Conservation (phyloP, 2,888 invertebrate species). For the Drosophila austrosaltans region DNA sequence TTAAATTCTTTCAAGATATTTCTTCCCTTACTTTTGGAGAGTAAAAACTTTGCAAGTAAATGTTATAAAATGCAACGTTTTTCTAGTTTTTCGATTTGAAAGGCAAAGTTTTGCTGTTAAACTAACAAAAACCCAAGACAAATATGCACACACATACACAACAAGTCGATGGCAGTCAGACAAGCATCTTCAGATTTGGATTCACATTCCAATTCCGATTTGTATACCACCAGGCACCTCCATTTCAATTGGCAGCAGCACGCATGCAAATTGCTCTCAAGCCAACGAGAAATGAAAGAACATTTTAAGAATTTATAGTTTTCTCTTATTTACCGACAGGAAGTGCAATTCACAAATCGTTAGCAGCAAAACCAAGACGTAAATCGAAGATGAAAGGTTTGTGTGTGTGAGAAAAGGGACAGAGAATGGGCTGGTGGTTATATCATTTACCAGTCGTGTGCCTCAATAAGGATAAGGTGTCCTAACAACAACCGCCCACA, state of each 20-base stretch:
- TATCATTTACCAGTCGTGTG: constrained; percentile 52
- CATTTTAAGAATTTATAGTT: constrained; percentile 78
- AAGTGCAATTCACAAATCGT: constrained; percentile 82
- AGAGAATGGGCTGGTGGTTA: neutral
- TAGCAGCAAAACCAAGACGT: constrained; percentile 56
- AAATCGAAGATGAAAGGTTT: constrained; percentile 54
- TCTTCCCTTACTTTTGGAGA: constrained; percentile 19
- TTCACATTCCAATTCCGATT: constrained; percentile 37
- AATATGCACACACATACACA: constrained; percentile 32
- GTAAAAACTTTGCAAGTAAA: constrained; percentile 24
- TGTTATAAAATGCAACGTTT: constrained; percentile 67
- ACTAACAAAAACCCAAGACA: constrained; percentile 68
- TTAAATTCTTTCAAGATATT: constrained; percentile 73
- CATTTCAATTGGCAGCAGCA: constrained; percentile 38
- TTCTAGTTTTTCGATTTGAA: constrained; percentile 75
- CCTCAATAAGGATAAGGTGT: constrained; percentile 35
- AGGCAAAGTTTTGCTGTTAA: constrained; percentile 81
- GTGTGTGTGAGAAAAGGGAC: neutral
- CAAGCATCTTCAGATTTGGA: constrained; percentile 19
- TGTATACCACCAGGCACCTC: constrained; percentile 32
- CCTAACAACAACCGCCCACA: constrained; percentile 28
- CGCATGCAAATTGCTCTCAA: constrained; percentile 71
- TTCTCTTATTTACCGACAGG: constrained; percentile 74
- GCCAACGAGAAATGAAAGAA: constrained; percentile 54
- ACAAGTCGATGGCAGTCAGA: constrained; percentile 53